Base-by-base conservation (phyloP, 2,888 invertebrate genomes). In the Pheosia tremula region DNA sequence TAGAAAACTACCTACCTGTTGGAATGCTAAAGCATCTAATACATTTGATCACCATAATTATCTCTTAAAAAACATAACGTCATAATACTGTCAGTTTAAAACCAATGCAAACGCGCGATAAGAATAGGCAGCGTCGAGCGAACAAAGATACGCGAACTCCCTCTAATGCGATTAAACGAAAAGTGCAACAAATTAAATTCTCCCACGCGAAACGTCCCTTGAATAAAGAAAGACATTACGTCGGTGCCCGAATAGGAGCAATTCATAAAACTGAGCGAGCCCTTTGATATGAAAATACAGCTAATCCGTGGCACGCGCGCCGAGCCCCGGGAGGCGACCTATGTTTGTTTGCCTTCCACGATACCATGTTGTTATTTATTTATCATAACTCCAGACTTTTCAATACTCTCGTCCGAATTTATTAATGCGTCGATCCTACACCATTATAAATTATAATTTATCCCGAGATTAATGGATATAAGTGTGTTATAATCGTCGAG, bases 221-320 rank as follows among this genome's bases (percentile, higher is more conserved):
- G 80, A 79, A 88, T 83, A 88, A 88, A 90, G 87, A 84, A 85
- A 90, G 90, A 90, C 89, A 86, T 90, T 85, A 87, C 81, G 82
- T 74, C 79, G 79, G 72, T 69, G 76, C 85, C 84, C 82, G 82
- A 90, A 90, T 86, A 84, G 84, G 83, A 89, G 87, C 88, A 89
- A 91, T 90, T 91, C 88, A 91, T 91, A 91, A 90, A 88, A 88
- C 83, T 86, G 85, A 88, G 88, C 86, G 80, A 81, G 80, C 81
- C 86, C 87, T 92, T 92, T 93, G 88, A 93, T 92, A 93, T 93
- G 91, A 93, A 93, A 93, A 93, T 93, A 84, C 83, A 80, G 75
- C 81, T 91, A 92, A 93, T 91, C 93, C 90, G 66, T 63, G 90
- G 86, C 92, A 93, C 93, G 93, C 91, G 92, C 86, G 74, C 80